Conservation (phyloP, 2,113 vertebrate genomes). For the Crypturellus undulatus region DNA sequence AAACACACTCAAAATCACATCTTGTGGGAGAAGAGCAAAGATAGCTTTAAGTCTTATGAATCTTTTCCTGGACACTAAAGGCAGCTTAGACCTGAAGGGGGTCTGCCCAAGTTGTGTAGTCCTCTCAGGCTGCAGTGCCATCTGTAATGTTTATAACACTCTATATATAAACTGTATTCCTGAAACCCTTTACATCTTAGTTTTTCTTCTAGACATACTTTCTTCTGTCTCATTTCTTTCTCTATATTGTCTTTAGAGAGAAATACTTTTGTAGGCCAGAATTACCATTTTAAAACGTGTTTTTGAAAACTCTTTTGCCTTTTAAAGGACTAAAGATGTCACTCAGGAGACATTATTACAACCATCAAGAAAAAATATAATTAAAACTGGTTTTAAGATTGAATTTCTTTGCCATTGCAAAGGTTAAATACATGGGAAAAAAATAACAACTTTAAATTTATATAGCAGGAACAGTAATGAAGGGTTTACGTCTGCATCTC, state of each 20-base stretch:
- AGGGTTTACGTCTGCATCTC: constrained; percentile 29
- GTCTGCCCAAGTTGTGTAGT: neutral
- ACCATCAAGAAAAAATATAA: neutral
- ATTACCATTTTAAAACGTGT: neutral
- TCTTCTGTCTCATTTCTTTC: neutral
- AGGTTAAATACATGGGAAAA: constrained; percentile 37
- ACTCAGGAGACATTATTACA: constrained; percentile 13
- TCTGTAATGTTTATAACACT: neutral
- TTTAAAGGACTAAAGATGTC: constrained; percentile 19
- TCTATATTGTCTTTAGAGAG: neutral
- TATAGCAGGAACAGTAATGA: constrained; percentile 38
- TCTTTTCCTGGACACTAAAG: neutral
- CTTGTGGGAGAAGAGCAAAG: neutral
- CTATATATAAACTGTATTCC: neutral
- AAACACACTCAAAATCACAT: neutral
- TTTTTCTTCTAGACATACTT: neutral
- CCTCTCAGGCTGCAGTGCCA: neutral
- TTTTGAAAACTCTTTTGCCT: constrained; percentile 8
- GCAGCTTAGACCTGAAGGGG: neutral
- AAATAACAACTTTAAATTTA: neutral
- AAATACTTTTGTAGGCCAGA: neutral
- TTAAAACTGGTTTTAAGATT: constrained; percentile 30
- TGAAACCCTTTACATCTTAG: neutral
- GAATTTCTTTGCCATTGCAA: constrained; percentile 29
- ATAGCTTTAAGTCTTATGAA: neutral